Conservation (phyloP, 1,140 invertebrate genomes). For the Armadillidium nasatum region DNA sequence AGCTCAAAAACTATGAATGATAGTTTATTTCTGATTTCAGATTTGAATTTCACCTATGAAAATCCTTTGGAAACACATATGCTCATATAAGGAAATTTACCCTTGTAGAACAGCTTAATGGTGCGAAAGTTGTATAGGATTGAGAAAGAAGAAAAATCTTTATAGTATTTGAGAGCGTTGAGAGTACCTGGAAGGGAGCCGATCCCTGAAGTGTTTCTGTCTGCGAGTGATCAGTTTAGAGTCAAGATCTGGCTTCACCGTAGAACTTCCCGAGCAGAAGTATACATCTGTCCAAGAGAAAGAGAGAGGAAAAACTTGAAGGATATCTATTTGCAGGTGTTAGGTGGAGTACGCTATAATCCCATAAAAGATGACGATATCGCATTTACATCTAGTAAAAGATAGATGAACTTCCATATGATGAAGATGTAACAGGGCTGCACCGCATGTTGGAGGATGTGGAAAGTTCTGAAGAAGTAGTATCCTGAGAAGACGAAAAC, state of each 20-base stretch:
- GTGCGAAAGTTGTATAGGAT: neutral
- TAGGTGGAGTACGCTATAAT: neutral
- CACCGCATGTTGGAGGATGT: too few relatives aligned
- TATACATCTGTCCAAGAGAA: neutral
- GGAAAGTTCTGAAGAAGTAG: too few relatives aligned
- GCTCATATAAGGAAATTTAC: too few relatives aligned
- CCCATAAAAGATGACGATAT: neutral
- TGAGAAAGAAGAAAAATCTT: neutral
- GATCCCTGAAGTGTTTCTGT: neutral
- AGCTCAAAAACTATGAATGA: too few relatives aligned
- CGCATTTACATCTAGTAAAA: neutral
- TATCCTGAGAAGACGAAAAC: too few relatives aligned
- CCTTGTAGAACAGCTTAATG: too few relatives aligned
- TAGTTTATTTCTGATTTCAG: too few relatives aligned
- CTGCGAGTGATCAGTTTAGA: neutral
- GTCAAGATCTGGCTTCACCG: neutral
- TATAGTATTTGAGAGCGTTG: neutral
- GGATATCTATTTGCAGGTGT: neutral
- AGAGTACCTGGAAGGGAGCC: neutral
- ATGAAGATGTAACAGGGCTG: too few relatives aligned
- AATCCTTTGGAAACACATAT: too few relatives aligned
- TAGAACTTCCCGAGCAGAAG: neutral
- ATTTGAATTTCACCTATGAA: too few relatives aligned
- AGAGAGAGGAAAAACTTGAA: neutral
- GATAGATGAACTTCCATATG: too few relatives aligned